Percentiles rank a stretch among this genome's conserved stretches.
Evolutionary conservation across 2,797 vertebrate genomes (phyloP).

Genomic region (Melanotaenia nigrans): DNA sequence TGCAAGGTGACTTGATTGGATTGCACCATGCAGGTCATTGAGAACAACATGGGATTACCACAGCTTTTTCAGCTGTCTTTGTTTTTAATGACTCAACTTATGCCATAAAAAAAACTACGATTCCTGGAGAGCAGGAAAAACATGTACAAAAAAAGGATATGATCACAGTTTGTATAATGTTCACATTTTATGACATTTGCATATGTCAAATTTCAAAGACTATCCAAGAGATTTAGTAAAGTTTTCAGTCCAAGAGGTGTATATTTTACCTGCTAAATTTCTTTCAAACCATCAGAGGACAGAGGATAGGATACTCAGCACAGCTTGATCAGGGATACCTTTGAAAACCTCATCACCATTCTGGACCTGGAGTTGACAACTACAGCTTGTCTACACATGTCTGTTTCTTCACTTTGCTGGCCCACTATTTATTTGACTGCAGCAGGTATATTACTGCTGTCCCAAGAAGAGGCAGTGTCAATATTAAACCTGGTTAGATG

Average conservation of each 20-base stretch:
- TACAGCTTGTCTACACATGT: background rate
- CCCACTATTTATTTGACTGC: background rate
- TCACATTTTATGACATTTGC: background rate
- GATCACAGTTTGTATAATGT: background rate
- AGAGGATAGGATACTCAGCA: background rate
- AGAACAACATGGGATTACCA: slow-evolving; percentile 63
- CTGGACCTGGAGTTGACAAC: background rate
- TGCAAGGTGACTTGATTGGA: slow-evolving; percentile 55
- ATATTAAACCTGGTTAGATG: background rate
- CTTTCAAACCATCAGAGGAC: background rate
- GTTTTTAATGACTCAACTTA: slow-evolving; percentile 38
- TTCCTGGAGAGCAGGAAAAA: slow-evolving; percentile 11
- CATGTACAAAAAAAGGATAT: slow-evolving; percentile 10
- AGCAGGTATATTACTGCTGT: background rate
- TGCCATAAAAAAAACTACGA: slow-evolving; percentile 9
- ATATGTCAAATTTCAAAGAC: slow-evolving; percentile 10
- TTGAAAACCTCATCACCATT: background rate
- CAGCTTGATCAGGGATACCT: background rate
- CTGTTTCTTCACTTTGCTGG: background rate
- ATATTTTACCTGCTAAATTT: background rate
- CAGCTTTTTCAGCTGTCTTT: slow-evolving; percentile 35
- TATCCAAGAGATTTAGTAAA: background rate
- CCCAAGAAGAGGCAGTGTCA: background rate
- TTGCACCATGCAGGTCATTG: slow-evolving; percentile 53
- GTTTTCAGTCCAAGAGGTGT: background rate